phyloP scores from a whole-genome alignment of 2,797 vertebrate genomes.

The Sebastes nivosus region DNA sequence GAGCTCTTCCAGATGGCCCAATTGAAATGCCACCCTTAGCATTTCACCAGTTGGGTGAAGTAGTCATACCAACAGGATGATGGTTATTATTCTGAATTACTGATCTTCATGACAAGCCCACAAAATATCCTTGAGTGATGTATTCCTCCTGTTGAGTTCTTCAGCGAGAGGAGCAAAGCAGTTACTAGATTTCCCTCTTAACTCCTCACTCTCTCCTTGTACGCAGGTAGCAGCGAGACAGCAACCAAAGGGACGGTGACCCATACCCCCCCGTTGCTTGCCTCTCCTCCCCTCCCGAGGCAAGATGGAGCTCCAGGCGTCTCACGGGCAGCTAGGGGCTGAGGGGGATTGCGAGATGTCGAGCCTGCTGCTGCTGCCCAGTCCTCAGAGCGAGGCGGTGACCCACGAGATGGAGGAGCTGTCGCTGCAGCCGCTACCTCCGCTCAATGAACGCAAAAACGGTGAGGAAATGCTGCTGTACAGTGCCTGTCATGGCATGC shows the following conservation, averaged over 20 bases:
- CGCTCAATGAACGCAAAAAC: conserved; percentile 94
- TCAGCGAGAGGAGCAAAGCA: neutral
- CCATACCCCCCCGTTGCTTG: neutral
- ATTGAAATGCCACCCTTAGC: conserved; percentile 63
- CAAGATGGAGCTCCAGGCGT: conserved; percentile 86
- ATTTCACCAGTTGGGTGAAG: conserved; percentile 60
- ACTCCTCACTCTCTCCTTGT: neutral
- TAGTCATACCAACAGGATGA: conserved; percentile 53
- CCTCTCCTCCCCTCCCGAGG: conserved; percentile 43
- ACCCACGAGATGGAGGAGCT: conserved; percentile 95
- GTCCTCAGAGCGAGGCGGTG: conserved; percentile 97
- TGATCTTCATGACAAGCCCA: conserved; percentile 18
- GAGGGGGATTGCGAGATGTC: conserved; percentile 85
- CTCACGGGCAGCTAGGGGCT: conserved; percentile 67
- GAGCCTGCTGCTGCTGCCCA: conserved; percentile 87
- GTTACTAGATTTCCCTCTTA: neutral
- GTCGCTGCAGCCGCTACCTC: conserved; percentile 92
- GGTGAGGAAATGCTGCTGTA: conserved; percentile 81
- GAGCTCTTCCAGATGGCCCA: conserved; percentile 77
- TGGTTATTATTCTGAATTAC: conserved; percentile 37
- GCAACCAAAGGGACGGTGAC: conserved; percentile 30
- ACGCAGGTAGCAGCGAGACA: conserved; percentile 50
- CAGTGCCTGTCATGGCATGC: neutral
- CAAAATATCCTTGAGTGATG: conserved; percentile 20
- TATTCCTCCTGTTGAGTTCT: neutral